phyloP scores from a whole-genome alignment of 2,888 invertebrate species.

The Platycnemis pennipes region DNA sequence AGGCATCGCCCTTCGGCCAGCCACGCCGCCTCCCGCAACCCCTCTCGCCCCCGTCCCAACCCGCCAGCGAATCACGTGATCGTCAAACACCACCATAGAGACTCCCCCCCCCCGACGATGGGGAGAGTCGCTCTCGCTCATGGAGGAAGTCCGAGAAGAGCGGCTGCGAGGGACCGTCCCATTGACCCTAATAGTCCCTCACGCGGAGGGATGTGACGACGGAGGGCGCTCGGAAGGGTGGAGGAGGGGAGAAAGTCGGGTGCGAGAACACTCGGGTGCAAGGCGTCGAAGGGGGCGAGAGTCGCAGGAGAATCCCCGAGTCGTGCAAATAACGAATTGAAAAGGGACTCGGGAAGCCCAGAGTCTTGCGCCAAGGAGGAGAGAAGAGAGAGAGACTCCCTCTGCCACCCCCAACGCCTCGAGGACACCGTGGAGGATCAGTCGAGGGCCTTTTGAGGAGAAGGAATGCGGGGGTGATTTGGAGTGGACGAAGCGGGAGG shows the following conservation, averaged over 20 bases:
- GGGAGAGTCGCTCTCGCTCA: not conserved
- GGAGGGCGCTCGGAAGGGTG: not conserved
- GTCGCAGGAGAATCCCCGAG: not conserved
- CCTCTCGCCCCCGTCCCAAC: not conserved
- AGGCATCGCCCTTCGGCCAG: not conserved
- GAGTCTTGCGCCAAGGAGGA: not conserved
- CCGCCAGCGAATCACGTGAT: not conserved
- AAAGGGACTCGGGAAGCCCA: not conserved
- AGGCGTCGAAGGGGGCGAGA: not conserved
- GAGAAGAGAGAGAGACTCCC: not conserved
- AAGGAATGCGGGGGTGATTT: not conserved
- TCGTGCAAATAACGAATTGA: slow-evolving; percentile 19
- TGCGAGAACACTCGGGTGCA: not conserved
- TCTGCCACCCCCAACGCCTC: no score
- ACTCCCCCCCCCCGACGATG: no score
- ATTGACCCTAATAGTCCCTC: slow-evolving; percentile 17
- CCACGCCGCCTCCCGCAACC: not conserved
- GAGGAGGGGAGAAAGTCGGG: not conserved
- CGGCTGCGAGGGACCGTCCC: not conserved
- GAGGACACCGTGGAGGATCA: not conserved
- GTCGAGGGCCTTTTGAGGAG: not conserved
- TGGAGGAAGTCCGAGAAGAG: not conserved
- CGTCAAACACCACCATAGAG: not conserved
- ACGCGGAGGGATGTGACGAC: not conserved
- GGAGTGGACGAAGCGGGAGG: not conserved